Conservation (phyloP, 2,113 vertebrate genomes). For the Eidolon helvum region DNA sequence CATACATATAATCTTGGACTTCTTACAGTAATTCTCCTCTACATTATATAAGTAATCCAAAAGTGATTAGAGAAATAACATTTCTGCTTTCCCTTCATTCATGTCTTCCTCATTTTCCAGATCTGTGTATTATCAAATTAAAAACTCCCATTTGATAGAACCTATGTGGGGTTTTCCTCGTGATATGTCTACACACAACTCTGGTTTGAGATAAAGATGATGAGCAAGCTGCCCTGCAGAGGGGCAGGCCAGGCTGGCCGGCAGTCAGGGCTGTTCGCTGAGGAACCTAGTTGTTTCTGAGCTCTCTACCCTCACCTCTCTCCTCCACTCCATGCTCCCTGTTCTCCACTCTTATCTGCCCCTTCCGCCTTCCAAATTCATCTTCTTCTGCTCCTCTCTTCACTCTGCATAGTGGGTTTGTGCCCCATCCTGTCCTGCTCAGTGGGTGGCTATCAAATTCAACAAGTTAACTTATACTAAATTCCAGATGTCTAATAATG, state of each 20-base stretch:
- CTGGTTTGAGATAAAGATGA: neutral
- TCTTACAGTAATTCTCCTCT: neutral
- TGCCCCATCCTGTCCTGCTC: neutral
- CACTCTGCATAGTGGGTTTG: neutral
- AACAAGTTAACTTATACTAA: neutral
- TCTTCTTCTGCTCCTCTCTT: neutral
- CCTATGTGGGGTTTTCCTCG: neutral
- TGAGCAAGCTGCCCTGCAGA: neutral
- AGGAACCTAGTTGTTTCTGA: neutral
- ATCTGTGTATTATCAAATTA: neutral
- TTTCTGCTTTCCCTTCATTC: neutral
- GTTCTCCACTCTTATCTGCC: neutral
- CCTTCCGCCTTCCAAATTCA: neutral
- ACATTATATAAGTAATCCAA: neutral
- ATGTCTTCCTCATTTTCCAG: neutral
- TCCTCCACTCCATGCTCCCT: fast-evolving
- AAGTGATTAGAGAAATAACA: neutral
- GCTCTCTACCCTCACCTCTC: neutral
- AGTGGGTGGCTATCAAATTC: neutral
- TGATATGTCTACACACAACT: neutral
- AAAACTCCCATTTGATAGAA: neutral
- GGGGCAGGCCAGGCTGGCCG: neutral
- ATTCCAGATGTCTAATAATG: neutral
- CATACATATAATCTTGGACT: neutral
- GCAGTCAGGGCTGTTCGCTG: neutral